A percentile compares a stretch with the other conserved stretches of the same genome.
Conservation (phyloP, 2,113 vertebrate species). For the Pseudorasbora parva region DNA sequence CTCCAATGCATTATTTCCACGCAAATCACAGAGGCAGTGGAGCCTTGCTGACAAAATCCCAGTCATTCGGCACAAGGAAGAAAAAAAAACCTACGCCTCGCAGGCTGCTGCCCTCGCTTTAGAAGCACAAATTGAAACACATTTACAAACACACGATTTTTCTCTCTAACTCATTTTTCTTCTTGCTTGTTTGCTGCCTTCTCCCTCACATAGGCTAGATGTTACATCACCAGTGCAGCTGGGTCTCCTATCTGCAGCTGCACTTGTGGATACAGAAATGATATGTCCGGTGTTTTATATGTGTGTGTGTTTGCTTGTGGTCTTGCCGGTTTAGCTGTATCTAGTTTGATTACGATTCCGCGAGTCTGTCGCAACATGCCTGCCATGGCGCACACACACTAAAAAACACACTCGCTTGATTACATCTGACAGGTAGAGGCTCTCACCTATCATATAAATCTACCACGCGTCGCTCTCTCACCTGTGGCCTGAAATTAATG, state of each 20-base stretch:
- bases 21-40: neutral
- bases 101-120: neutral
- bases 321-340: slow-evolving; percentile 7
- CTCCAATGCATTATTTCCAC: slow-evolving; percentile 32
- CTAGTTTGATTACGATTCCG: slow-evolving; percentile 4
- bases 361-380: slow-evolving; percentile 8
- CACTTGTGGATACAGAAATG: slow-evolving; percentile 15
- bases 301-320: neutral
- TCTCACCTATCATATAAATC: slow-evolving; percentile 14
- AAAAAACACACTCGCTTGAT: slow-evolving; percentile 25
- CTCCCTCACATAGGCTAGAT: neutral
- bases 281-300: neutral
- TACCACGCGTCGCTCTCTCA: neutral
- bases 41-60: slow-evolving; percentile 4
- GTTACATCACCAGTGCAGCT: slow-evolving; percentile 33
- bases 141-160: slow-evolving; percentile 26
- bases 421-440: neutral
- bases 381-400: neutral
- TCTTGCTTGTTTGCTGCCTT: neutral
- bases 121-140: slow-evolving; percentile 11
- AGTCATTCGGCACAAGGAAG: neutral
- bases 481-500: slow-evolving; percentile 30
- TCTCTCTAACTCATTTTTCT: neutral
- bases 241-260: slow-evolving; percentile 22
- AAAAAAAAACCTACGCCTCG: neutral